Conservation (phyloP, 2,797 vertebrate species). For the Gymnodraco acuticeps region DNA sequence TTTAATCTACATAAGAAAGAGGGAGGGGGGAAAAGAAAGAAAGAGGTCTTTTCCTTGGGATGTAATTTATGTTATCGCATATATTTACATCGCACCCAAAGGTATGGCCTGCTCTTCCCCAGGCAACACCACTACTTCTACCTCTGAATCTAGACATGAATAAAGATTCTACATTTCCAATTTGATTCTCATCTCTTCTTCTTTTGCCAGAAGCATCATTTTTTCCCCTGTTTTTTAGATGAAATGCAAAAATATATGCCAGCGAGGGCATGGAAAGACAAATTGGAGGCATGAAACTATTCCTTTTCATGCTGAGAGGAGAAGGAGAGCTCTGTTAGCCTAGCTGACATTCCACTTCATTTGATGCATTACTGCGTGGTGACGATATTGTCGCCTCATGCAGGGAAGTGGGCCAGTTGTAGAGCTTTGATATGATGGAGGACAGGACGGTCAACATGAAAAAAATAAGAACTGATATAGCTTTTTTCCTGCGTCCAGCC, state of each 20-base stretch:
- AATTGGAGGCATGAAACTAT: constrained; percentile 75
- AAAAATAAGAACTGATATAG: constrained; percentile 37
- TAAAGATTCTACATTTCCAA: constrained; percentile 53
- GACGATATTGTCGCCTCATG: constrained; percentile 73
- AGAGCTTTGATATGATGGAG: constrained; percentile 64
- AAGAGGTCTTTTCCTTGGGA: constrained; percentile 15
- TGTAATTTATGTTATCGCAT: constrained; percentile 58
- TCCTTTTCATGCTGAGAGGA: constrained; percentile 72
- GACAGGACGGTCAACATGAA: constrained; percentile 42
- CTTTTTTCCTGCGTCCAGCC: constrained; percentile 5
- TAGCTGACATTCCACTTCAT: constrained; percentile 82
- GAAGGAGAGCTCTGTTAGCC: constrained; percentile 73
- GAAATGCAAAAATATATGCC: constrained; percentile 63
- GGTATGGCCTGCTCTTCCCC: constrained; percentile 19
- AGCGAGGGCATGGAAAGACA: constrained; percentile 63
- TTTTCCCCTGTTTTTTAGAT: constrained; percentile 46
- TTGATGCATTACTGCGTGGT: constrained; percentile 80
- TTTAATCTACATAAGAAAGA: constrained; percentile 60
- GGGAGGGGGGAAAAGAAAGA: background rate
- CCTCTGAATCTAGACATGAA: constrained; percentile 44
- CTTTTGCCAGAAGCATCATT: constrained; percentile 53
- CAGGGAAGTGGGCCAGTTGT: constrained; percentile 72
- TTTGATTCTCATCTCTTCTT: constrained; percentile 37
- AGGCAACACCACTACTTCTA: constrained; percentile 33
- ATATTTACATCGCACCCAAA: constrained; percentile 67